Evolutionary conservation across 2,888 invertebrate species (phyloP), one percentile per base, ranked within the genome.

Genomic region (Tinea semifulvella): DNA sequence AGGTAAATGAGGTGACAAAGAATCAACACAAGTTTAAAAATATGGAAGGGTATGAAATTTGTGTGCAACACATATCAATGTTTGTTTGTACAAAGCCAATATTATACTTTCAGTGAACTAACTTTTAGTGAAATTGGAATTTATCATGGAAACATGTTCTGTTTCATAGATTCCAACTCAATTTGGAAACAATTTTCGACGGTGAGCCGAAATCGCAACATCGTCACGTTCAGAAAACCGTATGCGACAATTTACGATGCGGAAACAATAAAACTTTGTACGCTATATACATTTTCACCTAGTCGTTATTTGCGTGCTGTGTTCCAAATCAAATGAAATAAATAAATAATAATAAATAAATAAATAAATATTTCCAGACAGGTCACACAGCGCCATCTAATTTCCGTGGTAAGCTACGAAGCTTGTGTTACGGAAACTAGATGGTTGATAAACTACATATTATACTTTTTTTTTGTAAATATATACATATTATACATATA

Each of bases 191-290:
- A 40, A 20, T 22, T 22, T 40, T 40, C 39, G 20, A n/a, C 20
- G 13, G 39, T 19, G 20, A 36, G 19, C 22, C 22, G 22, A 14
- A 40, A 19, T 22, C 6, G 40, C 40, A 22, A 22, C 22, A 40
- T 40, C 36, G 36, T 36, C 36, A 36, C 36, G 36, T 36, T 36
- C 36, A 16, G 17, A 36, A 36, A 36, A 36, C 36, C 18, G 36
- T 18, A 18, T 18, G 36, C 36, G 17, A 36, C 36, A 18, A 36
- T 36, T 36, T 36, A 36, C 36, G 36, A 18, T 36, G 36, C 36
- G 36, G 36, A 36, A 36, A 36, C 36, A 36, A 36, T 36, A 36
- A 36, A 36, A 36, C 36, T 16, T 36, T 16, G 17, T 36, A 11
- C 36, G 18, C 17, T 36, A 36, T 36, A 17, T 36, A 36, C 18